Percentiles rank a stretch among this genome's conserved stretches.
Conservation (phyloP, 1,140 invertebrate species). For the Teleopsis dalmanni region DNA sequence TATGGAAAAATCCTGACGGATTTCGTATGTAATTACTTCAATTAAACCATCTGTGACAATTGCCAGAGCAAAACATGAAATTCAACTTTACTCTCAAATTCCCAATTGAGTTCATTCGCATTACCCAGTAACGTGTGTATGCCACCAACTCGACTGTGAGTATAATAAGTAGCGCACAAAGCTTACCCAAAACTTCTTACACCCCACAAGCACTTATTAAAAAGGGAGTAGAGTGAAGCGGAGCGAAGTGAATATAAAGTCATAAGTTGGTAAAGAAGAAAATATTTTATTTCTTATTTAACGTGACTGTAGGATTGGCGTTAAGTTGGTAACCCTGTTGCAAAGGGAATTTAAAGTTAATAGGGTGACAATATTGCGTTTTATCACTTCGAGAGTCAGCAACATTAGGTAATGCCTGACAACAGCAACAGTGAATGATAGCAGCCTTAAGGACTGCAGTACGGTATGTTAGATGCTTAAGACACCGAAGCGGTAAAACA, state of each 20-base stretch:
- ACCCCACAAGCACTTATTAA: too few species aligned
- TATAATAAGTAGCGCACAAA: too few species aligned
- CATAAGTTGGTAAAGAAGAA: background rate
- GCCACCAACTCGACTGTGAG: too few species aligned
- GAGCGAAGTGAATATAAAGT: background rate
- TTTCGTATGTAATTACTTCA: slow-evolving; percentile 44
- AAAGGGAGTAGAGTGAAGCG: too few species aligned
- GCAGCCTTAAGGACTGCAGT: too few species aligned
- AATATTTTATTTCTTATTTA: slow-evolving; percentile 14
- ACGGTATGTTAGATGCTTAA: too few species aligned
- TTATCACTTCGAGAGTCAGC: slow-evolving; percentile 42
- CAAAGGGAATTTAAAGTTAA: slow-evolving; percentile 22
- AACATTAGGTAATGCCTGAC: too few species aligned
- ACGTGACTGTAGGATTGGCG: too few species aligned
- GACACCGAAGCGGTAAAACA: too few species aligned
- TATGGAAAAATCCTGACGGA: slow-evolving; percentile 38
- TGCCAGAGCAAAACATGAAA: slow-evolving; percentile 40
- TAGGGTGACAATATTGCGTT: slow-evolving; percentile 43
- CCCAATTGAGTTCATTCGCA: slow-evolving; percentile 42
- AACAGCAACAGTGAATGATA: too few species aligned
- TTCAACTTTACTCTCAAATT: slow-evolving; percentile 44
- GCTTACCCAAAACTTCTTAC: too few species aligned
- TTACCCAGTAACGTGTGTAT: slow-evolving; percentile 22
- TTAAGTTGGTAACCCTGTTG: background rate
- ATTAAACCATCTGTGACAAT: slow-evolving; percentile 46